These are phyloP conservation scores for Oreochromis tanganicae DNA, from an alignment of 2,113 vertebrate species.

Conservation along the genomic window DNA sequence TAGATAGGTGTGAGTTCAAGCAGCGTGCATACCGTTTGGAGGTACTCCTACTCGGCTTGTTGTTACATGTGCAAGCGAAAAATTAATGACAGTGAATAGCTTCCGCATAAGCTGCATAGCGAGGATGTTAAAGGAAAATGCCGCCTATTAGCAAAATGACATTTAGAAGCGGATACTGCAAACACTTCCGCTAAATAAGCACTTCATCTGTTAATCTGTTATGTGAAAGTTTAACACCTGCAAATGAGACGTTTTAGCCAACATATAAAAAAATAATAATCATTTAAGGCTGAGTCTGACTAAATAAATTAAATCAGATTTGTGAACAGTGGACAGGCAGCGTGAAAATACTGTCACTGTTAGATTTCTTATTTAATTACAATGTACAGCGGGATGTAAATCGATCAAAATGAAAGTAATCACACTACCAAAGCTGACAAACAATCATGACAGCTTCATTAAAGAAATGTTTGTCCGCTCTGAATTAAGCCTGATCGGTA, in stretches of 20 bases:
- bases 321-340: not conserved
- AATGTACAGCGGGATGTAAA: not conserved
- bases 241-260: not conserved
- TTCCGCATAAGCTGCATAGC: constrained; percentile 59
- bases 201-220: not conserved
- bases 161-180: not conserved
- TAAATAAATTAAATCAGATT: not conserved
- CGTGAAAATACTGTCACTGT: not conserved
- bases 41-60: not conserved
- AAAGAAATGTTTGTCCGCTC: not conserved
- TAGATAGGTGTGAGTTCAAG: not conserved
- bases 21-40: not conserved
- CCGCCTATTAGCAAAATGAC: not conserved
- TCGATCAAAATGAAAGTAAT: not conserved
- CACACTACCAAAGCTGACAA: not conserved
- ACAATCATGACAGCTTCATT: not conserved
- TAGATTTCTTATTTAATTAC: not conserved
- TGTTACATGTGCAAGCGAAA: constrained; percentile 38
- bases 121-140: not conserved
- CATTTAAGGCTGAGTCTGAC: not conserved
- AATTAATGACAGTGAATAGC: constrained; percentile 22
- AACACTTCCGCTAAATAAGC: constrained; percentile 23
- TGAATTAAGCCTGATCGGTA: not conserved
- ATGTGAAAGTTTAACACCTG: not conserved
- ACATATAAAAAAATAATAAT: not conserved